Evolutionary conservation across 2,888 invertebrate genomes (phyloP).

Genomic region (Drosophila atroscutellata): DNA sequence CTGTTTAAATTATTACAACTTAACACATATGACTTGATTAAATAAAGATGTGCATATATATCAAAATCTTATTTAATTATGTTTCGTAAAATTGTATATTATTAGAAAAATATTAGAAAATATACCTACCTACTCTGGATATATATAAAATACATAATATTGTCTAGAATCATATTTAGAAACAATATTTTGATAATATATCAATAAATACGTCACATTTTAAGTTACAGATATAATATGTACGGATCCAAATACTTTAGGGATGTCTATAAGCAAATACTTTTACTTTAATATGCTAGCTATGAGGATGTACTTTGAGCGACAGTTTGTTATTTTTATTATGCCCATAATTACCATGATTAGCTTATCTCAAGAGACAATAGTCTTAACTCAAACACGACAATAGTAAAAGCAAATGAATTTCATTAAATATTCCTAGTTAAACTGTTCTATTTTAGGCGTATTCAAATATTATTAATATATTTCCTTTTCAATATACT

Average conservation of each 20-base stretch:
- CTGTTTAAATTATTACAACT: not conserved
- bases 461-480: not conserved
- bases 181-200: too few relatives aligned
- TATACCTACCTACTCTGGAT: too few relatives aligned
- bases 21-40: not conserved
- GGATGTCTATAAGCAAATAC: too few relatives aligned
- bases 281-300: not conserved
- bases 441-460: not conserved
- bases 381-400: not conserved
- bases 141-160: too few relatives aligned
- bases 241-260: not conserved
- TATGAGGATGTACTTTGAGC: not conserved
- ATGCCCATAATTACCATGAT: not conserved
- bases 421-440: not conserved
- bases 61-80: not conserved
- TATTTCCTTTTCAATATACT: too few relatives aligned
- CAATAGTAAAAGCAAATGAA: not conserved
- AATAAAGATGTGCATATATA: not conserved
- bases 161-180: too few relatives aligned
- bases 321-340: too few relatives aligned
- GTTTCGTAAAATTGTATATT: not conserved
- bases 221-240: not conserved
- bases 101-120: too few relatives aligned
- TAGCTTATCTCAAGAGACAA: not conserved
- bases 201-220: not conserved